phyloP scores from a whole-genome alignment of 1,140 invertebrate genomes.

The Diuraphis noxia region DNA sequence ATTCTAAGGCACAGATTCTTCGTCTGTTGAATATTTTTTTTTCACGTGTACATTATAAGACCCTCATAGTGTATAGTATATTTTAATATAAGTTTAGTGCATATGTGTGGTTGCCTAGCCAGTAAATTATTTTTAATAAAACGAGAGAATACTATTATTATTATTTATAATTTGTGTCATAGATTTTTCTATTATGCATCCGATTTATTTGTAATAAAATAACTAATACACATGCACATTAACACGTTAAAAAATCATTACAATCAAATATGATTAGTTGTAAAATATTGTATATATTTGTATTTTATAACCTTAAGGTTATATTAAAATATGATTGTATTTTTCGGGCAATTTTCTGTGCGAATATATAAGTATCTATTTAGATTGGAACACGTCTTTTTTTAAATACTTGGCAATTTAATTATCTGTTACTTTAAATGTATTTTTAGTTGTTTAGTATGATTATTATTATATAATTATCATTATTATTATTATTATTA shows the following conservation, averaged over 20 bases:
- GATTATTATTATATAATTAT: constrained; percentile 16
- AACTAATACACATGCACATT: not conserved
- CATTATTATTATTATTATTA: not conserved
- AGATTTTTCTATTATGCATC: constrained; percentile 27
- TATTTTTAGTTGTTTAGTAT: constrained; percentile 45
- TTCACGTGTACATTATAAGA: not conserved
- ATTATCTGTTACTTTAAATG: constrained; percentile 8
- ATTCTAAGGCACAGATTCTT: not conserved
- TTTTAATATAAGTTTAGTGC: not conserved
- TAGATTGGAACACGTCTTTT: constrained; percentile 28
- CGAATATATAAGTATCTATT: not conserved
- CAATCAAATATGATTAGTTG: constrained; percentile 38
- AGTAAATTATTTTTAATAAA: constrained; percentile 24
- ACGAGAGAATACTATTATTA: not conserved
- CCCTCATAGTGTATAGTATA: not conserved
- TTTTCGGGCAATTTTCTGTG: constrained; percentile 32
- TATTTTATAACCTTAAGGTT: not conserved
- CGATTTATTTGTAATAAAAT: not conserved
- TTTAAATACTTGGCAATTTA: constrained; percentile 31
- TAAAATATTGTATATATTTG: constrained; percentile 46
- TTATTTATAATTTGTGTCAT: constrained; percentile 7
- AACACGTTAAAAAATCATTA: constrained; percentile 28
- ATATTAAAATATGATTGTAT: constrained; percentile 17
- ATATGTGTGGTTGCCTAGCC: constrained; percentile 20
- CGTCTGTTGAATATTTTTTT: not conserved